These are phyloP conservation scores for Daktulosphaira vitifoliae DNA, from an alignment of 1,140 invertebrate genomes.

Conservation along the genomic window DNA sequence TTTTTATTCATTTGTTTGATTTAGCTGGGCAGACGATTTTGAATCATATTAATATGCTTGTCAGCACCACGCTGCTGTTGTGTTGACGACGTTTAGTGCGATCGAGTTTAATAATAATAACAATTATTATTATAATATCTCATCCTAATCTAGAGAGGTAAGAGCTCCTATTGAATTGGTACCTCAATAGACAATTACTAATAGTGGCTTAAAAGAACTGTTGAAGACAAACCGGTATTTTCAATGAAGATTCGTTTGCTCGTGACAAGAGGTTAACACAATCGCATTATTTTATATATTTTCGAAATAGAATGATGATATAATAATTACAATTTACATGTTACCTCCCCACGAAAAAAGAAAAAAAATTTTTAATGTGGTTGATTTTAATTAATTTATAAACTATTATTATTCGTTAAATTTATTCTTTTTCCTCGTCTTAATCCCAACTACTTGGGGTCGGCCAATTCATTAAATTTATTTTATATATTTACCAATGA, in stretches of 20 bases:
- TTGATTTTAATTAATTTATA: no score
- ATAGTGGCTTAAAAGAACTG: constrained; percentile 7
- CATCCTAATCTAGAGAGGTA: constrained; percentile 8
- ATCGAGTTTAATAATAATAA: constrained; percentile 17
- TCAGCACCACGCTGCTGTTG: constrained; percentile 9
- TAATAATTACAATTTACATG: no score
- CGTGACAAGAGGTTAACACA: constrained; percentile 28
- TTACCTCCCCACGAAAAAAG: no score
- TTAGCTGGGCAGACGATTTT: neutral
- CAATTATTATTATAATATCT: constrained; percentile 12
- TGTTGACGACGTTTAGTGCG: no score
- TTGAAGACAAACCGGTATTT: constrained; percentile 33
- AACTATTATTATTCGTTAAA: no score
- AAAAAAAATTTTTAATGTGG: no score
- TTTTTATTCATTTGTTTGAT: constrained; percentile 1
- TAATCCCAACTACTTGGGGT: no score
- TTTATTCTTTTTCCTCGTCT: no score
- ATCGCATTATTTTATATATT: constrained; percentile 18
- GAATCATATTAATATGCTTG: constrained; percentile 3
- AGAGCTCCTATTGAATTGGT: constrained; percentile 25
- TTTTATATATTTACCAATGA: no score
- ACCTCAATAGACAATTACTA: constrained; percentile 23
- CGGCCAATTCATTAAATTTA: no score
- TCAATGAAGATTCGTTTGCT: constrained; percentile 22
- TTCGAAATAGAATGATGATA: neutral